Conservation (phyloP, 2,113 vertebrate genomes). For the Nipponia nippon region DNA sequence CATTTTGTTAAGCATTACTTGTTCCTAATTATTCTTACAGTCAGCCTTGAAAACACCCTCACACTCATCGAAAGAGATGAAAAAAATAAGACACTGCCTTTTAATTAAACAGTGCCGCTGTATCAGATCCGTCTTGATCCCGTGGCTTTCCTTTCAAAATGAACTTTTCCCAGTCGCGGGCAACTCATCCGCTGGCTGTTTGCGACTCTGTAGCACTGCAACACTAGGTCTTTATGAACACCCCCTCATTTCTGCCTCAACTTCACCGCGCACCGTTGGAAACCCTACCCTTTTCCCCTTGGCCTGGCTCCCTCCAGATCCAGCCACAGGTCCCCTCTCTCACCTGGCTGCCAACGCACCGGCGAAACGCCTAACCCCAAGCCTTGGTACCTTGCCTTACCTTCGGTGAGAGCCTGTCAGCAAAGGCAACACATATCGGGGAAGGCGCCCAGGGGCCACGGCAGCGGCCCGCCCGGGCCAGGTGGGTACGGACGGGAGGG, state of each 20-base stretch:
- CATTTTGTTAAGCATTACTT: background rate
- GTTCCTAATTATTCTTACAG: background rate
- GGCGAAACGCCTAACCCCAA: background rate
- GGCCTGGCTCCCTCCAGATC: accelerated
- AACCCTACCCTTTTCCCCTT: background rate
- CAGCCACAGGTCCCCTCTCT: background rate
- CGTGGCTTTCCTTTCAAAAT: background rate
- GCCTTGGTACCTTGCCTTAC: background rate
- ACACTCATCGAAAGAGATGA: background rate
- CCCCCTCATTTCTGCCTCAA: background rate
- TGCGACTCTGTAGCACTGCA: background rate
- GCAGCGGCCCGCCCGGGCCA: background rate
- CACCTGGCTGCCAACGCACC: background rate
- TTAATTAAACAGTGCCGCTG: background rate
- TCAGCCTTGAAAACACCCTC: background rate
- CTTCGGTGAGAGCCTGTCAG: background rate
- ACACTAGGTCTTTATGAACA: background rate
- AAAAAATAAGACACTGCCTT: background rate
- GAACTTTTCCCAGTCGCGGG: background rate
- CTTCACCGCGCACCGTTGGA: background rate
- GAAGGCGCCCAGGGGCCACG: background rate
- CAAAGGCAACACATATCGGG: background rate
- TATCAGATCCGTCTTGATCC: background rate
- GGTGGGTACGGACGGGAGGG: accelerated
- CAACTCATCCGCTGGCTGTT: background rate